Evolutionary conservation across 2,888 invertebrate species (phyloP).

Genomic region (Nemapogon koenigi): DNA sequence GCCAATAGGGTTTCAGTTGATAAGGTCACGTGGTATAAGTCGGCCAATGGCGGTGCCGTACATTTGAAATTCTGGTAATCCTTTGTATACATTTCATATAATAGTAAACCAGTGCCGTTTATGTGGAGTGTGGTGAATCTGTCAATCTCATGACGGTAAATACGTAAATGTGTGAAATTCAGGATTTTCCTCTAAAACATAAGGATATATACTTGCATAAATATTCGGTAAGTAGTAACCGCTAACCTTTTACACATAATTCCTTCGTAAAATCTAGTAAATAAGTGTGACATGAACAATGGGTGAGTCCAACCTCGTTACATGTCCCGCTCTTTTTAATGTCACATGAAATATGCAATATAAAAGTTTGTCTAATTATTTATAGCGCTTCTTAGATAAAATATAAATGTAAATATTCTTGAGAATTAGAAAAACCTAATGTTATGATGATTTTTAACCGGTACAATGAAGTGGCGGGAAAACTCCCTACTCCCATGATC

Average conservation of each 20-base stretch:
- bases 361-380: neutral
- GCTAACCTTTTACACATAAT: too few species aligned
- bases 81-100: constrained; percentile 62
- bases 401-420: neutral
- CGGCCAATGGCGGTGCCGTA: constrained; percentile 51
- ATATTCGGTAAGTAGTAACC: constrained; percentile 75
- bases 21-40: constrained; percentile 56
- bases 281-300: constrained; percentile 32
- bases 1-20: constrained; percentile 45
- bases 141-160: constrained; percentile 57
- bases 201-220: constrained; percentile 70
- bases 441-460: constrained; percentile 2
- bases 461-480: constrained; percentile 13
- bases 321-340: constrained; percentile 61
- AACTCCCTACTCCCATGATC: constrained; percentile 3
- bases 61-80: constrained; percentile 54
- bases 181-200: constrained; percentile 72
- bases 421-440: neutral
- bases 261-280: too few species aligned
- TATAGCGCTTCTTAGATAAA: neutral
- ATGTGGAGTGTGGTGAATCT: constrained; percentile 61
- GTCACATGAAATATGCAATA: constrained; percentile 29
- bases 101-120: constrained; percentile 59
- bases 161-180: constrained; percentile 72
- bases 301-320: constrained; percentile 49